Base-by-base conservation (phyloP, 2,888 invertebrate genomes). In the Pediacus dermestoides region DNA sequence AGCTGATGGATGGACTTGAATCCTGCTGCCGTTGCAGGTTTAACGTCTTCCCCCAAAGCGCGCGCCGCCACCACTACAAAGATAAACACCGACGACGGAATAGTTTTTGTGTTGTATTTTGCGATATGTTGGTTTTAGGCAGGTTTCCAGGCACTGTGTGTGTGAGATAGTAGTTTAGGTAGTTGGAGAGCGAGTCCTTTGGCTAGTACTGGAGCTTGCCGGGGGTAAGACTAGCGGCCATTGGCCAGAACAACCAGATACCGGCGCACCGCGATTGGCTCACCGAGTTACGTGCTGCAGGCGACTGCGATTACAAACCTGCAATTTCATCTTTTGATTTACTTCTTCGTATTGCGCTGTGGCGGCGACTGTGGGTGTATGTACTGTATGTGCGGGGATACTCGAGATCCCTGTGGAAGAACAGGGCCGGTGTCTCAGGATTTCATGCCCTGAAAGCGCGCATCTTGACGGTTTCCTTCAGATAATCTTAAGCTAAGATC, bases 141-240 rank as follows among this genome's bases (percentile, higher is more conserved):
- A 58, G 58, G 55, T 59, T 61, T 62, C 49, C 53, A 61, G 64
- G 64, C 64, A 64, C 63, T 64, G 61, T 55, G 58, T 60, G 50
- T 37, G 52, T 40, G 49, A 55, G 55, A 50, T 48, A 49, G 52
- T 48, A 48, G 53, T 40, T 52, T 46, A 55, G 56, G 57, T 53
- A 35, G 23, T 37, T 28, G 31, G 35, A 53, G 53, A 39, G 31
- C 46, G 40, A 61, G 61, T 61, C 64, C 64, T 55, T 64, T 63
- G 63, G 65, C 63, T 58, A 63, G 61, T 54, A 53, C 48, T 53
- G 55, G 52, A 50, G 58, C 53, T n/a, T 48, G 66, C 64, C 63
- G 66, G 68, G 64, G 66, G 63, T 58, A 63, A 62, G 60, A 63
- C 67, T 63, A 55, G 60, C 65, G 69, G 68, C 67, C 67, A 68